phyloP scores from a whole-genome alignment of 2,797 vertebrate genomes.

The Antrozous pallidus region DNA sequence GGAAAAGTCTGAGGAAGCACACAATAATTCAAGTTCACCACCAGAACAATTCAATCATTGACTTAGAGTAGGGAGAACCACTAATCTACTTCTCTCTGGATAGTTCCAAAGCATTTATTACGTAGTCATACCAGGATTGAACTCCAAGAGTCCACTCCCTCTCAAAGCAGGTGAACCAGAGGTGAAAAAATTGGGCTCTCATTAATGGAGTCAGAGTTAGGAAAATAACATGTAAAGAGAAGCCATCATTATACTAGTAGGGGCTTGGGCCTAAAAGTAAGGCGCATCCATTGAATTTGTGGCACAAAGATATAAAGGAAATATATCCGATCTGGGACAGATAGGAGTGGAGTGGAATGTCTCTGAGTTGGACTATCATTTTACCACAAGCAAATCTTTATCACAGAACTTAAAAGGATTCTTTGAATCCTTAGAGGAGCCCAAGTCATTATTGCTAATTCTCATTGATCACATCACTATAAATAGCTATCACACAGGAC shows the following conservation, averaged over 20 bases:
- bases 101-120: constrained; percentile 55
- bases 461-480: neutral
- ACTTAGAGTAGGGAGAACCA: neutral
- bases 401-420: neutral
- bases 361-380: neutral
- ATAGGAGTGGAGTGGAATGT: neutral
- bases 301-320: neutral
- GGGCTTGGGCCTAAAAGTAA: neutral
- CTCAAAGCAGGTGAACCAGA: neutral
- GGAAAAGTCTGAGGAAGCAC: neutral
- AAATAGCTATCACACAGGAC: neutral
- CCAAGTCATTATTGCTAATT: neutral
- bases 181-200: neutral
- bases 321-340: neutral
- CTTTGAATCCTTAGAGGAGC: neutral
- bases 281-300: neutral
- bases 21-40: neutral
- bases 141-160: neutral
- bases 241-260: neutral
- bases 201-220: neutral
- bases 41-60: neutral
- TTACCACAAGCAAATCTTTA: neutral
- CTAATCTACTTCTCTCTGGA: constrained; percentile 47
- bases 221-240: neutral
- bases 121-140: neutral